phyloP scores from a whole-genome alignment of 1,140 invertebrate species.

The Penaeus indicus region DNA sequence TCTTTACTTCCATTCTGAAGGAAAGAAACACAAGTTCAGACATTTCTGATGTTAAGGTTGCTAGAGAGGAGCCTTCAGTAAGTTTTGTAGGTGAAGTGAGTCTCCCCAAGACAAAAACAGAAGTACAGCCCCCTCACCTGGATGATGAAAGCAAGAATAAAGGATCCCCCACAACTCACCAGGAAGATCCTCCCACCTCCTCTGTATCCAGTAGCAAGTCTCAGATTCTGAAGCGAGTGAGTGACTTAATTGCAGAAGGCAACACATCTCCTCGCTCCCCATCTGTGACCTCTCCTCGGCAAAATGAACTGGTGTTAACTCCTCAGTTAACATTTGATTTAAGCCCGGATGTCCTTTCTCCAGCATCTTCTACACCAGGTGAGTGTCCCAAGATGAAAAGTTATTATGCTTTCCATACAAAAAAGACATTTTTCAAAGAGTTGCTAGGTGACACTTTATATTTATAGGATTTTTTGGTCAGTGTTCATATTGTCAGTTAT shows the following conservation, averaged over 20 bases:
- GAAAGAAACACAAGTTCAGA: background rate
- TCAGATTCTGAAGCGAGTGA: slow-evolving; percentile 39
- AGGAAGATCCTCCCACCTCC: background rate
- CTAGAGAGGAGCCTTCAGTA: background rate
- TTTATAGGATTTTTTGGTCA: no score
- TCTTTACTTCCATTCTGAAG: slow-evolving; percentile 43
- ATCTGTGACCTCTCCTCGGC: slow-evolving; percentile 3
- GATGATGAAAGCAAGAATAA: background rate
- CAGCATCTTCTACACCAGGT: slow-evolving; percentile 38
- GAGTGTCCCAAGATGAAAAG: background rate
- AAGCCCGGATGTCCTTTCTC: slow-evolving; percentile 33
- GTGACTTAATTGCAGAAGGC: slow-evolving; percentile 41
- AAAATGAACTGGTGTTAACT: slow-evolving; percentile 13
- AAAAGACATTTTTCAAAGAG: no score
- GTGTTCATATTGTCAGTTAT: no score
- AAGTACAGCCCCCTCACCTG: no score
- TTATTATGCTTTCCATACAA: no score
- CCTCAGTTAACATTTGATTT: slow-evolving; percentile 48
- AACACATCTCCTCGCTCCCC: slow-evolving; percentile 23
- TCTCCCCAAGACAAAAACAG: background rate
- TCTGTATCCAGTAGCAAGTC: slow-evolving; percentile 35
- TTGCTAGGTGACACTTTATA: no score
- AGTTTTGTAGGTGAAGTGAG: no score
- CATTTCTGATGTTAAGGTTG: background rate
- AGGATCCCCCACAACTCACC: background rate